Conservation (phyloP, 23 tunicate species). For the Oikopleura albicans region DNA sequence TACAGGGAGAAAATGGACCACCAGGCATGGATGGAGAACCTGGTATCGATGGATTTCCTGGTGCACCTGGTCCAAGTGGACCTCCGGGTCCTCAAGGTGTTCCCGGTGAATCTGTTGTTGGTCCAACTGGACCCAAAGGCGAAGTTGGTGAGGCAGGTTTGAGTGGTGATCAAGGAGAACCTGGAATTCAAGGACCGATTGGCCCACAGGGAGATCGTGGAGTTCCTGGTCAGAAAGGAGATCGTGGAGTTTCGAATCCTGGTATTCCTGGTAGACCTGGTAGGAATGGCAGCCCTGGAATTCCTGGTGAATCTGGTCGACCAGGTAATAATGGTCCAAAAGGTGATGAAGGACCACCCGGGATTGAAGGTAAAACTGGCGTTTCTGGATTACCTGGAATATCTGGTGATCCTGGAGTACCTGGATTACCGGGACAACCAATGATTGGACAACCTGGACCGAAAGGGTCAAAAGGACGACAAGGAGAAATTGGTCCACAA, state of each 20-base stretch:
- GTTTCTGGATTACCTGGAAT: neutral
- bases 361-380: neutral
- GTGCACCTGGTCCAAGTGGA: neutral
- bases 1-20: conserved; percentile 23
- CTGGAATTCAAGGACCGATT: conserved; percentile 2
- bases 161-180: neutral
- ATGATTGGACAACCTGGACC: neutral
- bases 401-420: neutral
- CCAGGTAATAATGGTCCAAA: neutral
- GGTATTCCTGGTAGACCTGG: neutral
- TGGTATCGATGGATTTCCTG: conserved; percentile 18
- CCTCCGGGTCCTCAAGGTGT: neutral
- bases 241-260: neutral
- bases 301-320: neutral
- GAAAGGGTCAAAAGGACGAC: neutral
- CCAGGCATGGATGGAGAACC: conserved; percentile 32
- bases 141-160: neutral
- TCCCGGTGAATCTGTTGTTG: neutral
- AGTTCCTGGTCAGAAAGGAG: neutral
- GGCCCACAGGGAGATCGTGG: conserved; percentile 11
- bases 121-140: neutral
- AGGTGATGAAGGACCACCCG: neutral
- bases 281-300: neutral
- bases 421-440: neutral
- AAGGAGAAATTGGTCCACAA: neutral